Conservation (phyloP, 1,140 invertebrate genomes). For the Chymomyza costata region DNA sequence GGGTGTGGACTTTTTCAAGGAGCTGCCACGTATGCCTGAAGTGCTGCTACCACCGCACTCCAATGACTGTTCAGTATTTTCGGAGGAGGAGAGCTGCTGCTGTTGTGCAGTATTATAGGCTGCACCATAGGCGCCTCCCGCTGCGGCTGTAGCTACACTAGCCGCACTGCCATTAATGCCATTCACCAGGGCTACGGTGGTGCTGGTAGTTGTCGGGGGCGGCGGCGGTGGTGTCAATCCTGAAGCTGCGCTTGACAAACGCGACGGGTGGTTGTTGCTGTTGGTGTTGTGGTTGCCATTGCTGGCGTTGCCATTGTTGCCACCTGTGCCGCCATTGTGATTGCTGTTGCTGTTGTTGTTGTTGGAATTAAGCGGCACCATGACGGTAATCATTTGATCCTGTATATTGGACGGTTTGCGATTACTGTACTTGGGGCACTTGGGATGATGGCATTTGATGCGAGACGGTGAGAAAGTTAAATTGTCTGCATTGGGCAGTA, state of each 20-base stretch:
- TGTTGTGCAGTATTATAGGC: conserved; percentile 24
- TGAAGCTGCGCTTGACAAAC: no score
- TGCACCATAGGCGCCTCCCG: conserved; percentile 3
- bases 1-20: conserved; percentile 56
- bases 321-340: conserved; percentile 24
- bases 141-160: conserved; percentile 38
- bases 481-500: conserved; percentile 73
- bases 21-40: conserved; percentile 31
- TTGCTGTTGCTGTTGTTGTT: conserved; percentile 58
- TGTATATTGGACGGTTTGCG: conserved; percentile 72
- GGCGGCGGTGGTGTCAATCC: background rate
- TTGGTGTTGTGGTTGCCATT: conserved; percentile 24
- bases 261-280: no score
- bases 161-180: conserved; percentile 55
- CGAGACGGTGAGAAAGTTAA: conserved; percentile 73
- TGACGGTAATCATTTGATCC: conserved; percentile 75
- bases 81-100: conserved; percentile 60
- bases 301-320: conserved; percentile 18
- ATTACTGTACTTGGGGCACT: conserved; percentile 72
- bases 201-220: conserved; percentile 3
- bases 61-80: conserved; percentile 66
- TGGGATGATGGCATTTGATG: conserved; percentile 75
- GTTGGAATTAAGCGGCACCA: conserved; percentile 71
- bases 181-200: conserved; percentile 57
- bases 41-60: conserved; percentile 24